Conservation (phyloP, 2,113 vertebrate species). For the Noctilio leporinus region DNA sequence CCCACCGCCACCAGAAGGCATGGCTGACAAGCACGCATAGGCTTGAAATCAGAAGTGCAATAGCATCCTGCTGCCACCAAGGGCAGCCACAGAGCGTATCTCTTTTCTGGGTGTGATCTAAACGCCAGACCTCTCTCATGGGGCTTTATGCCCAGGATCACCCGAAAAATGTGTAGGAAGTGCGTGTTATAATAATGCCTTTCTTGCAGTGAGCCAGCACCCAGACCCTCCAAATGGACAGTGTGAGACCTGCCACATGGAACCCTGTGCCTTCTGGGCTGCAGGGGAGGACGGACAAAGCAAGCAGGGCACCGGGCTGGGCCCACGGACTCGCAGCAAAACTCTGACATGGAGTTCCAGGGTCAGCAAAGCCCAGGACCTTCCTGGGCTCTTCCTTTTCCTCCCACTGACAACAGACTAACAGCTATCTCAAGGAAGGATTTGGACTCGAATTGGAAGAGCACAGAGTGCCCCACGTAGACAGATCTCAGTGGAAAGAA, state of each 20-base stretch:
- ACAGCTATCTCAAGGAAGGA: background rate
- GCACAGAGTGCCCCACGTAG: background rate
- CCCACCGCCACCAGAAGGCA: accelerated
- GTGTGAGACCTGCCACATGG: background rate
- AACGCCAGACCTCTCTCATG: background rate
- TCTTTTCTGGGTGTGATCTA: background rate
- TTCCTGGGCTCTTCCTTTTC: background rate
- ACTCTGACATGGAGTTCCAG: too few species aligned
- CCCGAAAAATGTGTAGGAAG: background rate
- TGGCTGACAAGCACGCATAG: accelerated
- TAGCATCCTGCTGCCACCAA: background rate
- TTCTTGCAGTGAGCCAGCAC: background rate
- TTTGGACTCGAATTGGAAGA: background rate
- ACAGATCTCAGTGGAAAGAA: background rate
- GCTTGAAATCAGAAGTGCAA: background rate
- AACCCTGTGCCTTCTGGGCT: background rate
- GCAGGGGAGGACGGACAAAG: background rate
- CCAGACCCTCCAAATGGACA: background rate
- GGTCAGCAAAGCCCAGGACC: background rate
- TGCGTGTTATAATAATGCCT: background rate
- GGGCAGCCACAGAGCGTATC: background rate
- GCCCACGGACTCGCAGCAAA: background rate
- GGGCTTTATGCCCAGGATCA: background rate
- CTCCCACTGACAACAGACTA: background rate
- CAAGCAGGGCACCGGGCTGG: background rate